Percentiles rank a stretch among this genome's conserved stretches.
Evolutionary conservation across 2,113 vertebrate species (phyloP).

Genomic region (Triplophysa tibetana): DNA sequence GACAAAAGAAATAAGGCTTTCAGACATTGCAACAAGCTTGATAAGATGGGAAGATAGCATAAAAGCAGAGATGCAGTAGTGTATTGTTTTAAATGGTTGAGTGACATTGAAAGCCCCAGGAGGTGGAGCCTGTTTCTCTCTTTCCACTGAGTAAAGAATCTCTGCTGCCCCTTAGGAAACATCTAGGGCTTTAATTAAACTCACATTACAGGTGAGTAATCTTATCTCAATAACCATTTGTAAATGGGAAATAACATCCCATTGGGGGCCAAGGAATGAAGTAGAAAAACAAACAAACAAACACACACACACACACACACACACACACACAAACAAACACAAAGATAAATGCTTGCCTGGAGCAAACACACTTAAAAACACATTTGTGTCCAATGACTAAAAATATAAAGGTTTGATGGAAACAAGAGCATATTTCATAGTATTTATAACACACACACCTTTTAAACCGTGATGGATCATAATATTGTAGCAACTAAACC

Average conservation of each 20-base stretch:
- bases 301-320: slow-evolving; percentile 18
- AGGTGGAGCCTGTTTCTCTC: slow-evolving; percentile 1
- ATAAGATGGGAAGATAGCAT: slow-evolving; percentile 8
- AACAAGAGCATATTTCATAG: neutral
- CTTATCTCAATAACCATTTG: slow-evolving; percentile 45
- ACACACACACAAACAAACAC: slow-evolving; percentile 20
- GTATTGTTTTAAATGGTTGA: slow-evolving; percentile 19
- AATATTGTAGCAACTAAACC: slow-evolving; percentile 21
- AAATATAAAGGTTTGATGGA: neutral
- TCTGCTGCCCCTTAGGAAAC: slow-evolving; percentile 18
- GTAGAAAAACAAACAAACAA: slow-evolving; percentile 16
- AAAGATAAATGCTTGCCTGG: slow-evolving; percentile 7
- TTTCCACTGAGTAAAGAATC: neutral
- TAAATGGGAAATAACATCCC: slow-evolving; percentile 39
- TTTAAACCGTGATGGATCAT: slow-evolving; percentile 12
- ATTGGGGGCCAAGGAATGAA: slow-evolving; percentile 4
- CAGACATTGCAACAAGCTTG: neutral
- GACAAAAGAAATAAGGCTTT: neutral
- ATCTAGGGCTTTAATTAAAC: slow-evolving; percentile 41
- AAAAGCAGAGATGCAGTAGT: neutral
- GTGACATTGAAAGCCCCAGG: slow-evolving; percentile 16
- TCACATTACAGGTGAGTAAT: slow-evolving; percentile 39
- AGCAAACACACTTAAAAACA: neutral
- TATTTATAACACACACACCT: neutral
- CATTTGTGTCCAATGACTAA: neutral